Percentiles rank a stretch among this genome's conserved stretches.
These are phyloP conservation scores for Ophion costatus DNA, from an alignment of 2,888 invertebrate species.

Conservation along the genomic window DNA sequence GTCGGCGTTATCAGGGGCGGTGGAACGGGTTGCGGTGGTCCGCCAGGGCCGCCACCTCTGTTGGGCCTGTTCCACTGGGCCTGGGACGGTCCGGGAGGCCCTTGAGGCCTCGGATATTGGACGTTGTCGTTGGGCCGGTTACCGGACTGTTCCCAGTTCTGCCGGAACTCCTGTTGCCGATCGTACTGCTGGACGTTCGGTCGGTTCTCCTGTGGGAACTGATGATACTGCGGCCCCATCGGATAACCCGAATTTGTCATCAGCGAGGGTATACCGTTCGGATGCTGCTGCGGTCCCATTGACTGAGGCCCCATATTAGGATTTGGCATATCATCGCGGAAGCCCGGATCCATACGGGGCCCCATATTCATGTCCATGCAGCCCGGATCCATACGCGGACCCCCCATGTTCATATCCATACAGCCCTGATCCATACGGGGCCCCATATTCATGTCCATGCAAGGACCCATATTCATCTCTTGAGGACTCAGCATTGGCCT, in stretches of 20 bases:
- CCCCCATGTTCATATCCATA: slow-evolving; percentile 30
- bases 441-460: slow-evolving; percentile 45
- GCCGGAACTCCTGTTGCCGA: slow-evolving; percentile 71
- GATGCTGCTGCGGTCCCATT: slow-evolving; percentile 45
- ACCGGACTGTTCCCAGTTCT: slow-evolving; percentile 68
- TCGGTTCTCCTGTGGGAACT: slow-evolving; percentile 64
- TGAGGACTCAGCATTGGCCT: slow-evolving; percentile 63
- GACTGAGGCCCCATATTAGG: slow-evolving; percentile 35
- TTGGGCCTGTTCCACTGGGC: slow-evolving; percentile 62
- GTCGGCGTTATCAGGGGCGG: slow-evolving; percentile 29
- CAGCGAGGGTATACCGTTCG: slow-evolving; percentile 32
- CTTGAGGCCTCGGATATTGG: slow-evolving; percentile 68
- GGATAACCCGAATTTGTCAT: slow-evolving; percentile 55
- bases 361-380: slow-evolving; percentile 46
- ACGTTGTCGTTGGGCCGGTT: slow-evolving; percentile 66
- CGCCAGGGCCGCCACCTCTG: slow-evolving; percentile 50
- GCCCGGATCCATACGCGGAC: slow-evolving; percentile 45
- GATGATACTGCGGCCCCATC: slow-evolving; percentile 59
- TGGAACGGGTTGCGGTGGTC: slow-evolving; percentile 59
- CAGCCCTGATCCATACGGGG: slow-evolving; percentile 28
- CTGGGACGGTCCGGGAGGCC: slow-evolving; percentile 69
- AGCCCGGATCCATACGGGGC: slow-evolving; percentile 42
- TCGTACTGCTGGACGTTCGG: slow-evolving; percentile 68
- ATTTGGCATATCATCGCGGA: slow-evolving; percentile 53
- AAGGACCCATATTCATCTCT: slow-evolving; percentile 53